These are phyloP conservation scores for Cirrhinus mrigala DNA, from an alignment of 2,797 vertebrate species.

Conservation along the genomic window DNA sequence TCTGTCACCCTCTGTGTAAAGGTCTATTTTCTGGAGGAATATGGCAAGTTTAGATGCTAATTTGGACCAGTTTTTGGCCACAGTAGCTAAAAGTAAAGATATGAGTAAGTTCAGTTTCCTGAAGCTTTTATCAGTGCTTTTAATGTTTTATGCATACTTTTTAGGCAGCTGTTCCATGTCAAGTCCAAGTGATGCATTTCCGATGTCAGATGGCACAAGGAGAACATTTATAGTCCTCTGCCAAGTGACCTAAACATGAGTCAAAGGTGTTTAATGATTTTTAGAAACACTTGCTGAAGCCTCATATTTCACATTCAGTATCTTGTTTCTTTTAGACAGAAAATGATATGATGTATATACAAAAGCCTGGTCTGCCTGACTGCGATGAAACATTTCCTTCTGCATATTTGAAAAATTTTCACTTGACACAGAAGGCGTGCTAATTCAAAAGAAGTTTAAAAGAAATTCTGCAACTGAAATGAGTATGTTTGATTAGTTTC, in stretches of 20 bases:
- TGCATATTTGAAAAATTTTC: not conserved
- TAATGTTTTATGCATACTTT: slow-evolving; percentile 28
- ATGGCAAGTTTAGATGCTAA: slow-evolving; percentile 7
- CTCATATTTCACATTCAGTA: slow-evolving; percentile 20
- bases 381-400: not conserved
- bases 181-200: slow-evolving; percentile 7
- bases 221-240: slow-evolving; percentile 35
- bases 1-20: slow-evolving; percentile 18
- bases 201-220: slow-evolving; percentile 21
- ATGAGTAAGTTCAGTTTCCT: not conserved
- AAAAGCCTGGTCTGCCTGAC: not conserved
- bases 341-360: not conserved
- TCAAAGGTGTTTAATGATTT: slow-evolving; percentile 47
- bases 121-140: not conserved
- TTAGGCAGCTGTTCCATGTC: slow-evolving; percentile 4
- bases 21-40: not conserved
- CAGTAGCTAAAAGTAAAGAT: slow-evolving; percentile 1
- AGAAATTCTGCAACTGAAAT: slow-evolving; percentile 7
- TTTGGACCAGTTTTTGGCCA: slow-evolving; percentile 17
- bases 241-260: slow-evolving; percentile 31
- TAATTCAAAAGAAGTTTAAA: slow-evolving; percentile 7
- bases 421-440: not conserved
- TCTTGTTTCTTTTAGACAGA: slow-evolving; percentile 31
- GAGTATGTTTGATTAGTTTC: slow-evolving; percentile 23
- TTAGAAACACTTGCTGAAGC: slow-evolving; percentile 21